Percentiles rank a stretch among this genome's conserved stretches.
These are phyloP conservation scores for Esperia sulphurella DNA, from an alignment of 2,888 invertebrate genomes.

Conservation along the genomic window DNA sequence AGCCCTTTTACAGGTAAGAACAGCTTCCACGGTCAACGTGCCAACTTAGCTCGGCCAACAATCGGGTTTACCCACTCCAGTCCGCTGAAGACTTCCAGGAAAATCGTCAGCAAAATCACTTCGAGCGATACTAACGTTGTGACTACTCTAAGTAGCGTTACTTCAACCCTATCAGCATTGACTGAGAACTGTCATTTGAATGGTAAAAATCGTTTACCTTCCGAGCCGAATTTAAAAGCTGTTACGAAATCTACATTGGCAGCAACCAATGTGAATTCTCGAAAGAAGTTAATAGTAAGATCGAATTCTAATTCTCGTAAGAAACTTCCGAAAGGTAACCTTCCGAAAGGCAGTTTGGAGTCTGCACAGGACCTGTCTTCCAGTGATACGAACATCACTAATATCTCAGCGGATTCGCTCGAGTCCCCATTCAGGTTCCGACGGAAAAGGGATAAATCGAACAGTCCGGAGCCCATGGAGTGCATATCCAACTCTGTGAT, in stretches of 20 bases:
- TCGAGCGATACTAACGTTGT: slow-evolving; percentile 45
- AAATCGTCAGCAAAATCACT: slow-evolving; percentile 43
- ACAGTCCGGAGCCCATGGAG: slow-evolving; percentile 71
- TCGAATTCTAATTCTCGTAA: slow-evolving; percentile 66
- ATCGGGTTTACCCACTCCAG: slow-evolving; percentile 59
- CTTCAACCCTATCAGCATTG: slow-evolving; percentile 61
- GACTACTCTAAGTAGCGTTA: slow-evolving; percentile 52
- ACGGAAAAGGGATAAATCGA: slow-evolving; percentile 67
- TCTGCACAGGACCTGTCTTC: slow-evolving; percentile 67
- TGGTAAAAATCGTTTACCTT: slow-evolving; percentile 62
- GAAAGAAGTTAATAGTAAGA: slow-evolving; percentile 66
- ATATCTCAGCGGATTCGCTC: slow-evolving; percentile 68
- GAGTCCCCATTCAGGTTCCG: slow-evolving; percentile 68
- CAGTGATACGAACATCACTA: slow-evolving; percentile 71
- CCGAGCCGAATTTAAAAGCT: slow-evolving; percentile 61
- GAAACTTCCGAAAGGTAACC: slow-evolving; percentile 57
- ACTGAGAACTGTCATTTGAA: slow-evolving; percentile 72
- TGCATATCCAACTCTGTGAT: slow-evolving; percentile 60
- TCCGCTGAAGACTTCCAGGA: slow-evolving; percentile 63
- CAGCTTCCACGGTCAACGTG: slow-evolving; percentile 67
- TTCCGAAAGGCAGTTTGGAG: slow-evolving; percentile 49
- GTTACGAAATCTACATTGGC: slow-evolving; percentile 37
- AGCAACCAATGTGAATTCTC: slow-evolving; percentile 36
- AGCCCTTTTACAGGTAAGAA: slow-evolving; percentile 47
- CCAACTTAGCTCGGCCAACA: slow-evolving; percentile 62